A percentile compares a stretch with the other conserved stretches of the same genome.
These are phyloP conservation scores for Bibio marci DNA, from an alignment of 2,888 invertebrate genomes.

Conservation along the genomic window DNA sequence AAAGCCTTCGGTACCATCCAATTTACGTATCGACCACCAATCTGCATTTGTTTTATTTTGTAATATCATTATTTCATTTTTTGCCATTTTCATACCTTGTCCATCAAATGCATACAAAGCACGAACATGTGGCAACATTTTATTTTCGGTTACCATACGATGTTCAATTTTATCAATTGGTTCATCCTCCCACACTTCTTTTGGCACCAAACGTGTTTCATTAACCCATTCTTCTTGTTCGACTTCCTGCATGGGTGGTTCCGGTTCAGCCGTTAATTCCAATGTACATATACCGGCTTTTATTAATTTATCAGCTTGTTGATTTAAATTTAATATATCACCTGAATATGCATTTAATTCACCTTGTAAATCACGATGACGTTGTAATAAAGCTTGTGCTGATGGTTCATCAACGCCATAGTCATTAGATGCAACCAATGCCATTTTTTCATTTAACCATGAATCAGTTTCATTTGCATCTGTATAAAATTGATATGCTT, in stretches of 20 bases:
- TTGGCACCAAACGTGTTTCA: slow-evolving; percentile 67
- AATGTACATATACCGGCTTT: slow-evolving; percentile 50
- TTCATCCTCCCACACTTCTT: slow-evolving; percentile 88
- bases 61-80: slow-evolving; percentile 81
- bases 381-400: slow-evolving; percentile 70
- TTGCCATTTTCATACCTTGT: slow-evolving; percentile 79
- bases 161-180: slow-evolving; percentile 71
- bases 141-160: slow-evolving; percentile 70
- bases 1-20: slow-evolving; percentile 85
- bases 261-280: slow-evolving; percentile 39
- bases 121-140: slow-evolving; percentile 72
- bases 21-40: slow-evolving; percentile 97
- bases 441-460: slow-evolving; percentile 92
- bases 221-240: slow-evolving; percentile 61
- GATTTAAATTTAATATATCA: slow-evolving; percentile 66
- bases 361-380: slow-evolving; percentile 74
- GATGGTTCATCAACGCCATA: slow-evolving; percentile 85
- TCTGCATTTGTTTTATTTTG: slow-evolving; percentile 91
- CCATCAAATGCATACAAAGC: slow-evolving; percentile 82
- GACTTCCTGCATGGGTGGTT: slow-evolving; percentile 37
- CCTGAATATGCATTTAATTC: slow-evolving; percentile 77
- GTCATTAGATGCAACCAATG: slow-evolving; percentile 76
- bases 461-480: slow-evolving; percentile 97
- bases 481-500: slow-evolving; percentile 91
- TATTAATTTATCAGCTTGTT: slow-evolving; percentile 60